Evolutionary conservation across 2,113 vertebrate genomes (phyloP).

Genomic region (Phaetusa simplex): DNA sequence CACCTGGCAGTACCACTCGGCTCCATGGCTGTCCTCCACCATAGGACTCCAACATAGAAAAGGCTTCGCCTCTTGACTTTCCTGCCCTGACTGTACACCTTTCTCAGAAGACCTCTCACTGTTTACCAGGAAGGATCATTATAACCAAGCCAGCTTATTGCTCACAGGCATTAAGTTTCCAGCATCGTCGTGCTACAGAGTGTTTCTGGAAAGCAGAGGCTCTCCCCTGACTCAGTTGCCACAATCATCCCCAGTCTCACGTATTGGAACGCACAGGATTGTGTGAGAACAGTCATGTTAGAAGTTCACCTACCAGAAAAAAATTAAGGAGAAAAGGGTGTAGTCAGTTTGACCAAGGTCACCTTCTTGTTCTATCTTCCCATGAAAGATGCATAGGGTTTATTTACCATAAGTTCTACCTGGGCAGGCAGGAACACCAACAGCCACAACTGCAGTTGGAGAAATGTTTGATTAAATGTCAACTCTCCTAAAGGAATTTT

Average conservation of each 20-base stretch:
- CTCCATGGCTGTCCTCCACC: background rate
- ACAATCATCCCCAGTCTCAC: background rate
- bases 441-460: background rate
- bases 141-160: background rate
- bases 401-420: background rate
- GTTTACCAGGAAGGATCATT: background rate
- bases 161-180: background rate
- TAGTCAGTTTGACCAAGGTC: background rate
- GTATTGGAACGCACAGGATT: fast-evolving
- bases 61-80: background rate
- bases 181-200: background rate
- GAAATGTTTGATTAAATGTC: background rate
- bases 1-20: background rate
- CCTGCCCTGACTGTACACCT: background rate
- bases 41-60: background rate
- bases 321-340: background rate
- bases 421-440: background rate
- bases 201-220: background rate
- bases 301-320: background rate
- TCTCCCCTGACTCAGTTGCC: background rate
- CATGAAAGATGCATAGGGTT: background rate
- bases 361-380: background rate
- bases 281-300: background rate
- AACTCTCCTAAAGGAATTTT: background rate
- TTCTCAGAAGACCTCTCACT: background rate